These are phyloP conservation scores for Pycnonotus jocosus DNA, from an alignment of 2,113 vertebrate genomes.

Conservation along the genomic window DNA sequence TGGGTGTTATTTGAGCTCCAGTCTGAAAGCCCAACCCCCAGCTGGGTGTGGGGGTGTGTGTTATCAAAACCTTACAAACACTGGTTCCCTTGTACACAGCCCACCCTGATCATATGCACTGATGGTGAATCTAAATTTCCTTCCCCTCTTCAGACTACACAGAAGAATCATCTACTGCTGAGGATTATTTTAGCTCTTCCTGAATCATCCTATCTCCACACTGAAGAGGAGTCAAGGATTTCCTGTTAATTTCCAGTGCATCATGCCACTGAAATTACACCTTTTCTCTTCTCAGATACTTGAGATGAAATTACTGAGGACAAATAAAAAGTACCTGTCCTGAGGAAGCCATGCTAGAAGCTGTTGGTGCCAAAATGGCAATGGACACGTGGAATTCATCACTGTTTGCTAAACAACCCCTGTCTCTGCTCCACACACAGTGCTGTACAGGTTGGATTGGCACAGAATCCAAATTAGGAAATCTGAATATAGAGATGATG, in stretches of 20 bases:
- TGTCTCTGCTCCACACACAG: neutral
- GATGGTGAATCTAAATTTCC: neutral
- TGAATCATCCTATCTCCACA: neutral
- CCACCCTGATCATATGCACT: neutral
- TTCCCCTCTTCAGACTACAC: neutral
- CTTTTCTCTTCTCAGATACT: neutral
- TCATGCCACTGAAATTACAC: neutral
- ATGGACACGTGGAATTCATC: neutral
- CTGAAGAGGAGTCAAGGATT: neutral
- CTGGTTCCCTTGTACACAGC: neutral
- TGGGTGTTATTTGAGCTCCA: neutral
- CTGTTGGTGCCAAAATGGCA: neutral
- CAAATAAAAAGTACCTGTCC: neutral
- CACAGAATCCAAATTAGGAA: neutral
- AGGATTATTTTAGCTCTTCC: neutral
- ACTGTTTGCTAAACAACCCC: neutral
- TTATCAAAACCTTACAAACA: neutral
- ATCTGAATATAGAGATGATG: neutral
- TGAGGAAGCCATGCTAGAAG: neutral
- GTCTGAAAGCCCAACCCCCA: neutral
- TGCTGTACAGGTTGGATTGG: neutral
- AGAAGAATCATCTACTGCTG: neutral
- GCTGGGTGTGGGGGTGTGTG: neutral
- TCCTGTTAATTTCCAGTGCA: neutral
- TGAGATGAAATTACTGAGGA: neutral